phyloP scores from a whole-genome alignment of 1,140 invertebrate genomes.

The Pemphigus obesinymphae region DNA sequence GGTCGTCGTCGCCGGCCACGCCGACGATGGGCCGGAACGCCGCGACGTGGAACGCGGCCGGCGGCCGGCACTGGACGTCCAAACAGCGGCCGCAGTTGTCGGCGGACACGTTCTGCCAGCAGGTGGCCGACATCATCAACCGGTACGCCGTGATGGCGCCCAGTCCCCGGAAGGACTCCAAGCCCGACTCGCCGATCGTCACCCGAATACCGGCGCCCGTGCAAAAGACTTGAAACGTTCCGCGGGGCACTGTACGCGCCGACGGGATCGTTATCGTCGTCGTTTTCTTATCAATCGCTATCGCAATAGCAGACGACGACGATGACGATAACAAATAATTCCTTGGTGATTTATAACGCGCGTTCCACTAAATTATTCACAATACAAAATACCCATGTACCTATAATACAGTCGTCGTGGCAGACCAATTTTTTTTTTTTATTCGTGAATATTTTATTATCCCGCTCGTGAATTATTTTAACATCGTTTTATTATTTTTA shows the following conservation, averaged over 20 bases:
- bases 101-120: constrained; percentile 63
- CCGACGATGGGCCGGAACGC: constrained; percentile 54
- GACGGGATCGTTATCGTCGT: not conserved
- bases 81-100: constrained; percentile 58
- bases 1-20: constrained; percentile 42
- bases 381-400: too few relatives aligned
- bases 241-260: not conserved
- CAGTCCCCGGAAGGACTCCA: constrained; percentile 57
- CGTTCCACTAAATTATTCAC: too few relatives aligned
- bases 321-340: too few relatives aligned
- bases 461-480: too few relatives aligned
- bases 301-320: too few relatives aligned
- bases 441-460: too few relatives aligned
- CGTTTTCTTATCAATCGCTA: too few relatives aligned
- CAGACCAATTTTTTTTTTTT: too few relatives aligned
- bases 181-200: constrained; percentile 52
- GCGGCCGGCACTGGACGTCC: constrained; percentile 51
- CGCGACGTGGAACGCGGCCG: constrained; percentile 65
- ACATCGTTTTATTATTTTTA: too few relatives aligned
- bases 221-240: constrained; percentile 45
- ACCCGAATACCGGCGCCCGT: constrained; percentile 59
- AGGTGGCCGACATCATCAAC: constrained; percentile 52
- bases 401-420: too few relatives aligned
- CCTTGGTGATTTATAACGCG: too few relatives aligned
- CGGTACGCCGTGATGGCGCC: constrained; percentile 50